A percentile compares a stretch with the other conserved stretches of the same genome.
These are phyloP conservation scores for Vireo altiloquus DNA, from an alignment of 2,113 vertebrate species.

Conservation along the genomic window DNA sequence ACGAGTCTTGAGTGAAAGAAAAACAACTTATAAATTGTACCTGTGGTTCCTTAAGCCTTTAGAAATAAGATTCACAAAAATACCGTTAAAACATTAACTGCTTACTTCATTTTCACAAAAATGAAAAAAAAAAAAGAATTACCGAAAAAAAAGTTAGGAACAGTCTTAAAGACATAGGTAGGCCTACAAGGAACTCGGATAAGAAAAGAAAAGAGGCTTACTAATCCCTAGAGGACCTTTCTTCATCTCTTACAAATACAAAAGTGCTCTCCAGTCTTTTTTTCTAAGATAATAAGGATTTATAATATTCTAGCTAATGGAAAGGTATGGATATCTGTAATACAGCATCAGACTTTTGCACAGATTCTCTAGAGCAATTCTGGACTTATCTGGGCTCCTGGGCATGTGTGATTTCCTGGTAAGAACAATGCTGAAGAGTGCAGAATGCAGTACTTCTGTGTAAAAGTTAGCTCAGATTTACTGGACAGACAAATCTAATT, in stretches of 20 bases:
- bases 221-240: not conserved
- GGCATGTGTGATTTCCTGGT: not conserved
- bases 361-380: not conserved
- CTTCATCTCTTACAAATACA: not conserved
- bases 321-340: not conserved
- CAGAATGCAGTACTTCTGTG: not conserved
- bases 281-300: not conserved
- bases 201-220: not conserved
- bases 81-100: not conserved
- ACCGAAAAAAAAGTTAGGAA: not conserved
- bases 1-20: not conserved
- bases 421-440: not conserved
- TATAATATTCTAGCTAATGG: not conserved
- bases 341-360: not conserved
- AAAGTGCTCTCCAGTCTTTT: not conserved
- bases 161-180: not conserved
- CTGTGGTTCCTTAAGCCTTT: not conserved
- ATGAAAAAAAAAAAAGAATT: not conserved
- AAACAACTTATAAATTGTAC: not conserved
- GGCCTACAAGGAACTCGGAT: not conserved
- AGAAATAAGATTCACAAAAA: not conserved
- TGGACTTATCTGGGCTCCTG: not conserved
- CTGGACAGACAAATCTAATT: not conserved
- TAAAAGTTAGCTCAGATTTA: not conserved
- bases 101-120: not conserved